Evolutionary conservation across 1,140 invertebrate genomes (phyloP), one percentile per base, ranked within the genome.

Genomic region (Aradophagus sp.): DNA sequence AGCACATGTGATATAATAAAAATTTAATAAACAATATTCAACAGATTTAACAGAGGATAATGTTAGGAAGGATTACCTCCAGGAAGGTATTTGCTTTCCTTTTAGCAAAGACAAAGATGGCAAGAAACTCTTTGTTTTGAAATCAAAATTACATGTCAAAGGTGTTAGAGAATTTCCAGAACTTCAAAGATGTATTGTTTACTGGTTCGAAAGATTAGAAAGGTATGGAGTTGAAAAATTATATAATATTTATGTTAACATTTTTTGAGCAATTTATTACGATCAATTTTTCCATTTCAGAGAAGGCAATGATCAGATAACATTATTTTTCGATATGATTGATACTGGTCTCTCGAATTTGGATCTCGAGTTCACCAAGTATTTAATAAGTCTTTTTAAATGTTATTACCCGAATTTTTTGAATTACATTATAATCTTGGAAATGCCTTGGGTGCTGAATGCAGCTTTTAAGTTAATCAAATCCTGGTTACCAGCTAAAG

Each of bases 401-500:
- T 86, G 87, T 20, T 97, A 97, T 80, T 98, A 97, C 86, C 96
- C 96, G 6, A 93, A 91, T 85, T 91, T 93, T 80, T 83, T 96
- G 55, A 97, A 96, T 80, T 95, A 96, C 77, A 95, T 99, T 59
- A 86, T 98, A 29, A 92, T 98, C 44, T 95, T 90, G 85, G 95
- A 98, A 81, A 95, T 98, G 93, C 93, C 96, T 2, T 99, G 96
- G 96, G 90, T 97, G 5, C 86, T 98, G 47, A 96, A 93, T 81
- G 91, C 97, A 73, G 93, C 94, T 1, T 97, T 97, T 86, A 97
- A 94, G 85, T 89, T 98, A 34, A 94, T 98, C 29, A 98, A 97
- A 85, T 88, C 90, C 0, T 91, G 95, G 88, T 81, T 98, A 42
- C 96, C 95, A 26, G 90, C 93, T 3, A 94, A 96, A 81, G 95